Evolutionary conservation across 92 coral and sea anemone genomes (phyloP).

Genomic region (Paramuricea clavata): DNA sequence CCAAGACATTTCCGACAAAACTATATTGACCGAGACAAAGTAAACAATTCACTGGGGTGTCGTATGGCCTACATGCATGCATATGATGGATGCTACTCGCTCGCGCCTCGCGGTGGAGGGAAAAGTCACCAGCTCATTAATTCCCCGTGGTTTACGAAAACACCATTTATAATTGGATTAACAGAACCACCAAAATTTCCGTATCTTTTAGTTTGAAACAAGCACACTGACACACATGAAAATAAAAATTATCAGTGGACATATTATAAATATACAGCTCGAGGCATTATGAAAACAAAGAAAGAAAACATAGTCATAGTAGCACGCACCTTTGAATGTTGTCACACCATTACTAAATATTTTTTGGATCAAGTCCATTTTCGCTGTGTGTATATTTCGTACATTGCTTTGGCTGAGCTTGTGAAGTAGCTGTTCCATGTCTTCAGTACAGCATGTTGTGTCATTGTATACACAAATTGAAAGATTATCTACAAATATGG

Average conservation of each 20-base stretch:
- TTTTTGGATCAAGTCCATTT: constrained; percentile 33
- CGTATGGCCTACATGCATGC: constrained; percentile 10
- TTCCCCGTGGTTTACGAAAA: constrained; percentile 47
- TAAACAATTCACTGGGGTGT: constrained; percentile 42
- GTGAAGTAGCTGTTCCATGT: constrained; percentile 31
- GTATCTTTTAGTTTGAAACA: neutral
- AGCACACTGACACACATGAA: neutral
- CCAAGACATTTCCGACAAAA: constrained; percentile 37
- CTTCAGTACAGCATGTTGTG: constrained; percentile 25
- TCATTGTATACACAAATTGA: constrained; percentile 40
- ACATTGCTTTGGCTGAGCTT: constrained; percentile 9
- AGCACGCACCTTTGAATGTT: constrained; percentile 37
- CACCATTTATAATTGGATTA: constrained; percentile 45
- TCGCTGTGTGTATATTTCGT: constrained; percentile 10
- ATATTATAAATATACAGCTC: neutral
- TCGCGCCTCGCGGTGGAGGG: neutral
- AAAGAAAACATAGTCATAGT: neutral
- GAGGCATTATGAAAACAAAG: neutral
- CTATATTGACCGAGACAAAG: constrained; percentile 16
- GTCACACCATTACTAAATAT: constrained; percentile 34
- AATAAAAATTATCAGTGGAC: neutral
- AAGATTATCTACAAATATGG: too few species aligned
- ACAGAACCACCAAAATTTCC: constrained; percentile 8
- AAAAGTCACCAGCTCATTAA: constrained; percentile 42
- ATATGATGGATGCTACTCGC: neutral